These are phyloP conservation scores for Mesorhabditis spiculigera DNA, from an alignment of 2,888 invertebrate species.

Conservation along the genomic window DNA sequence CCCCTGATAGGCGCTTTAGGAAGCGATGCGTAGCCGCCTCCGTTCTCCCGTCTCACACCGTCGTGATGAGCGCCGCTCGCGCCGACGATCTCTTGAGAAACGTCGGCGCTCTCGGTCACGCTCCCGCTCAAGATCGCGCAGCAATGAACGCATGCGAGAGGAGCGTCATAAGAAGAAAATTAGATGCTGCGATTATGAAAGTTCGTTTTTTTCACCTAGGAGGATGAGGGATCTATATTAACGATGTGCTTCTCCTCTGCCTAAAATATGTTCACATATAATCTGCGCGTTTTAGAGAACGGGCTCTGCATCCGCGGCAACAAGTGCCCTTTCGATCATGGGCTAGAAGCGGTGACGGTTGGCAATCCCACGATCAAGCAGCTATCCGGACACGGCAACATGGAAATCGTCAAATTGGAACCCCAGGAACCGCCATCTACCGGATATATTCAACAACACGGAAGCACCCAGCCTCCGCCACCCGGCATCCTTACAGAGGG, in stretches of 20 bases:
- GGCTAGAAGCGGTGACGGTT: slow-evolving; percentile 87
- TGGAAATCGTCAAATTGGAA: background rate
- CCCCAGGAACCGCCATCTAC: slow-evolving; percentile 21
- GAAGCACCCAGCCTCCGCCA: slow-evolving; percentile 26
- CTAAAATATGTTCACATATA: background rate
- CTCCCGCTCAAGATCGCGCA: slow-evolving; percentile 12
- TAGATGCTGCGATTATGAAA: slow-evolving; percentile 84
- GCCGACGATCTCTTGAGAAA: too few species aligned
- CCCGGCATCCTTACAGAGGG: slow-evolving; percentile 21
- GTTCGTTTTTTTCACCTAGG: slow-evolving; percentile 61
- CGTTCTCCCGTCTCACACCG: too few species aligned
- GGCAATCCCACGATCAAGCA: background rate
- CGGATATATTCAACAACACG: slow-evolving; percentile 27
- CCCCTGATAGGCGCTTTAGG: too few species aligned
- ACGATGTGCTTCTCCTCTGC: too few species aligned
- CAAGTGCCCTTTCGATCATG: slow-evolving; percentile 93
- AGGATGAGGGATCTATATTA: too few species aligned
- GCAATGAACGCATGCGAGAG: slow-evolving; percentile 23
- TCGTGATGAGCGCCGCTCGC: too few species aligned
- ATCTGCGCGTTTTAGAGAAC: slow-evolving; percentile 69
- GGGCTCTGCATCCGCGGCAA: slow-evolving; percentile 95
- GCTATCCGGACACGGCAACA: too few species aligned
- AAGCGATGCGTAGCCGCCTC: too few species aligned
- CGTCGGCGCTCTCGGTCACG: too few species aligned
- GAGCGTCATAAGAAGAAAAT: slow-evolving; percentile 17